These are phyloP conservation scores for Indicator indicator DNA, from an alignment of 2,113 vertebrate genomes.

Conservation along the genomic window DNA sequence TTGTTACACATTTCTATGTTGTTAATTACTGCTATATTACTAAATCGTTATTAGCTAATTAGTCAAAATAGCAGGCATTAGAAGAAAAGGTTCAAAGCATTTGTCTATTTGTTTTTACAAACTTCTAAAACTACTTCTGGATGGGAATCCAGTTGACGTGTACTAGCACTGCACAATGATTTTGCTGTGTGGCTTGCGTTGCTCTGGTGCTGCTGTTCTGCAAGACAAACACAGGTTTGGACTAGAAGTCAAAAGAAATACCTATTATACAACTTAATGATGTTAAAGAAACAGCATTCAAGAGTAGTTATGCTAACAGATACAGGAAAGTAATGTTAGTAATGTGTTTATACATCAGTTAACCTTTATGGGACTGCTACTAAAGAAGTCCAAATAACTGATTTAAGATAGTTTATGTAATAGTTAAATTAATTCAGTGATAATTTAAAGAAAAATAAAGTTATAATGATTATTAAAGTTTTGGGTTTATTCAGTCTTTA, in stretches of 20 bases:
- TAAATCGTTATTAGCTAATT: constrained; percentile 54
- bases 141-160: background rate
- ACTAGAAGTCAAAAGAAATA: background rate
- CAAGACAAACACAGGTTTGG: background rate
- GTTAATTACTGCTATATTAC: constrained; percentile 61
- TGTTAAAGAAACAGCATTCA: background rate
- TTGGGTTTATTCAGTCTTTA: background rate
- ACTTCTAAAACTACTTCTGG: background rate
- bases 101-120: constrained; percentile 16
- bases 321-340: background rate
- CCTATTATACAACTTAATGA: background rate
- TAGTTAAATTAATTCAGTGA: background rate
- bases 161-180: background rate
- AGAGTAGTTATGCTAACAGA: background rate
- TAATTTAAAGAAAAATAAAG: background rate
- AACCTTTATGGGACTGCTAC: background rate
- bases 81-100: constrained; percentile 16
- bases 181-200: background rate
- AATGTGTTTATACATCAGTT: background rate
- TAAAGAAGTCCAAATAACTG: background rate
- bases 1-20: constrained; percentile 47
- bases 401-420: background rate
- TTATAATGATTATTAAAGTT: background rate
- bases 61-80: constrained; percentile 22
- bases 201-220: background rate